A percentile compares a stretch with the other conserved stretches of the same genome.
Conservation (phyloP, 2,797 vertebrate species). For the Coreius guichenoti region DNA sequence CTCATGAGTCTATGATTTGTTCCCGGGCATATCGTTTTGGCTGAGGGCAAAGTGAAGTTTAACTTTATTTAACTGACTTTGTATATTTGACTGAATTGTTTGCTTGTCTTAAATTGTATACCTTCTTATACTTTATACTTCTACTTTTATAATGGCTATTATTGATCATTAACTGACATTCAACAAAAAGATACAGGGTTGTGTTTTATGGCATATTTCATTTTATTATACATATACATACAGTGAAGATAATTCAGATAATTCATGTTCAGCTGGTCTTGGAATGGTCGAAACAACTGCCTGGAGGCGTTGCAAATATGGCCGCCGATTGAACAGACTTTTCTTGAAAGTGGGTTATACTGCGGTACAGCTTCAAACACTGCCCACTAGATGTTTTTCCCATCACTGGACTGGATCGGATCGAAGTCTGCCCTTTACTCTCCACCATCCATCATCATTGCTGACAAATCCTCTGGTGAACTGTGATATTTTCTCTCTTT, state of each 20-base stretch:
- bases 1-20: background rate
- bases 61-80: background rate
- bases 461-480: slow-evolving; percentile 1
- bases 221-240: background rate
- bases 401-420: slow-evolving; percentile 34
- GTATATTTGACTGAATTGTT: background rate
- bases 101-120: background rate
- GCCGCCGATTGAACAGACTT: too few species aligned
- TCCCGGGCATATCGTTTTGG: too few species aligned
- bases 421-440: slow-evolving; percentile 59
- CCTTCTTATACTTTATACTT: background rate
- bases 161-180: background rate
- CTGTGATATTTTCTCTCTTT: background rate
- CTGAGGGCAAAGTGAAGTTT: background rate
- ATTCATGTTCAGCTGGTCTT: too few species aligned
- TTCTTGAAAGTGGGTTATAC: background rate
- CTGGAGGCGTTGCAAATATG: too few species aligned
- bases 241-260: background rate
- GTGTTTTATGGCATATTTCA: too few species aligned
- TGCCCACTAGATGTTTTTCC: background rate
- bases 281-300: too few species aligned
- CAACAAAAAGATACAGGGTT: background rate
- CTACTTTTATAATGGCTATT: background rate
- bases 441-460: slow-evolving; percentile 50
- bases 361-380: background rate